These are phyloP conservation scores for Eptatretus atami DNA, from an alignment of 2,797 vertebrate genomes.

Conservation along the genomic window DNA sequence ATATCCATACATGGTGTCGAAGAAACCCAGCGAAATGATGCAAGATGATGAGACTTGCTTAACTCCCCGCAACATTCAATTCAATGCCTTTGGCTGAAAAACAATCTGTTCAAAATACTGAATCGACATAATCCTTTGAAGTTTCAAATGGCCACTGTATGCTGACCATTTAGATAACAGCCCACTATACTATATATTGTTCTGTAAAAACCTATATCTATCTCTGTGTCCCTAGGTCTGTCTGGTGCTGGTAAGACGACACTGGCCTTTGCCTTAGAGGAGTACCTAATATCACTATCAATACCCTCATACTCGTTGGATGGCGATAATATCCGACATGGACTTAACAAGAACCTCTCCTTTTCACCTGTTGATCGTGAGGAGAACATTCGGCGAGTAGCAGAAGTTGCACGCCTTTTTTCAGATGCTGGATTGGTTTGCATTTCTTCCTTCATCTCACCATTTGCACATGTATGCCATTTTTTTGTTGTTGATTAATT, in stretches of 20 bases:
- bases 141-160: too few species aligned
- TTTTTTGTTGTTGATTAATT: too few species aligned
- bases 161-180: too few species aligned
- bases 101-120: too few species aligned
- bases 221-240: conserved; percentile 23
- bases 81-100: too few species aligned
- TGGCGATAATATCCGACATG: conserved; percentile 93
- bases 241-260: conserved; percentile 97
- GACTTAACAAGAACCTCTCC: conserved; percentile 80
- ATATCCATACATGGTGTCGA: too few species aligned
- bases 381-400: conserved; percentile 81
- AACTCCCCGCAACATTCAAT: too few species aligned
- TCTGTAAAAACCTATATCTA: neutral
- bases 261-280: conserved; percentile 89
- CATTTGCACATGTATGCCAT: conserved; percentile 41
- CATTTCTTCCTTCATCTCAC: conserved; percentile 88
- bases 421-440: conserved; percentile 86
- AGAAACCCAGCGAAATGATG: too few species aligned
- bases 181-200: too few species aligned
- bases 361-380: conserved; percentile 81
- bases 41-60: too few species aligned
- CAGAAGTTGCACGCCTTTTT: conserved; percentile 77
- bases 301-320: conserved; percentile 88
- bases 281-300: conserved; percentile 76
- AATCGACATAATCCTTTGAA: too few species aligned